phyloP scores from a whole-genome alignment of 2,888 invertebrate species.

The Xestia rhomboidea region DNA sequence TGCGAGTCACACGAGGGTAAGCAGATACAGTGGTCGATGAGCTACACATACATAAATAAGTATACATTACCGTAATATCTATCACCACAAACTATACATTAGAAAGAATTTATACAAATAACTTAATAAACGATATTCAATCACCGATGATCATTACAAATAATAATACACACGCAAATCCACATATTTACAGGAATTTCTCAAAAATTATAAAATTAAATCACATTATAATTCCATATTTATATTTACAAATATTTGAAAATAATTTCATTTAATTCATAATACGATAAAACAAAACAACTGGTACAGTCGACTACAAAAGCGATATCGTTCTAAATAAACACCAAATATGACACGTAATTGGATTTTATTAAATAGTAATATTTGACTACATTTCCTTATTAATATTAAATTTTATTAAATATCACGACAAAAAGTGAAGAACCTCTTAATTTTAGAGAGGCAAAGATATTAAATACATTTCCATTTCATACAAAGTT shows the following conservation, averaged over 20 bases:
- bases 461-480: constrained; percentile 46
- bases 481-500: constrained; percentile 35
- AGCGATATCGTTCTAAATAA: constrained; percentile 32
- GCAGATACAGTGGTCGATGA: constrained; percentile 70
- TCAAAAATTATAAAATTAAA: constrained; percentile 78
- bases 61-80: constrained; percentile 79
- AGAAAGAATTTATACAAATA: constrained; percentile 85
- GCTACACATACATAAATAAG: constrained; percentile 78
- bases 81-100: constrained; percentile 86
- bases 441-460: constrained; percentile 37
- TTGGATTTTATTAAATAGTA: constrained; percentile 21
- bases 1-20: constrained; percentile 69
- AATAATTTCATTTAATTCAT: constrained; percentile 67
- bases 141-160: constrained; percentile 77
- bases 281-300: constrained; percentile 62
- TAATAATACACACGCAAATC: constrained; percentile 83
- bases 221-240: constrained; percentile 80
- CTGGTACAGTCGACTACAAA: constrained; percentile 49
- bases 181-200: constrained; percentile 87
- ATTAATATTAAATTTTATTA: constrained; percentile 44
- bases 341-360: constrained; percentile 21
- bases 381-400: constrained; percentile 46
- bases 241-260: constrained; percentile 84
- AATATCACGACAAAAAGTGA: constrained; percentile 48
- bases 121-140: constrained; percentile 80